Conservation (phyloP, 2,797 vertebrate genomes). For the Pangasius krempfi region DNA sequence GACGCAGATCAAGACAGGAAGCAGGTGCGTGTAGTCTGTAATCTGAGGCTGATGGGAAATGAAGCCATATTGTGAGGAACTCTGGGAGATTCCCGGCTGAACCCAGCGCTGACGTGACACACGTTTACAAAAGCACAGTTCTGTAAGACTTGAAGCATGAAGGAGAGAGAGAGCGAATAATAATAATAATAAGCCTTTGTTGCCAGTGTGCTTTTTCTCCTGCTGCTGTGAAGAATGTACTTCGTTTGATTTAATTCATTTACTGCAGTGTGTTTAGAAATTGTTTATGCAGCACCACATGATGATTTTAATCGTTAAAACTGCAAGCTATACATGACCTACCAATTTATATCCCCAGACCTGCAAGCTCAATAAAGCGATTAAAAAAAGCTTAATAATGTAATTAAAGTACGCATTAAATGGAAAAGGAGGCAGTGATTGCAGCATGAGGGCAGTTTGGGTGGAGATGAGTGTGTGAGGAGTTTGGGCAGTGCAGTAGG, state of each 20-base stretch:
- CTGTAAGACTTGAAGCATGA: not conserved
- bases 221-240: slow-evolving; percentile 34
- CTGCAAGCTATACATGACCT: slow-evolving; percentile 28
- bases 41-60: not conserved
- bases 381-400: slow-evolving; percentile 1
- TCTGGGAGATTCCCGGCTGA: not conserved
- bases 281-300: slow-evolving; percentile 52
- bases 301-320: slow-evolving; percentile 51
- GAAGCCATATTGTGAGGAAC: not conserved
- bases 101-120: not conserved
- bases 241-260: slow-evolving; percentile 26
- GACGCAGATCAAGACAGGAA: not conserved
- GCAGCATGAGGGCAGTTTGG: not conserved
- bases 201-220: slow-evolving; percentile 21
- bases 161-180: not conserved
- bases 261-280: slow-evolving; percentile 30
- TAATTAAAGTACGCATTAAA: slow-evolving; percentile 3
- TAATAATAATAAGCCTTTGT: not conserved
- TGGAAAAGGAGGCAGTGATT: not conserved
- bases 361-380: not conserved
- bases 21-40: not conserved
- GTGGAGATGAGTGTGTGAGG: not conserved
- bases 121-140: not conserved
- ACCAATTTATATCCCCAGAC: slow-evolving; percentile 22
- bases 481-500: not conserved